These are phyloP conservation scores for Hiodon alosoides DNA, from an alignment of 2,113 vertebrate genomes.

Conservation along the genomic window DNA sequence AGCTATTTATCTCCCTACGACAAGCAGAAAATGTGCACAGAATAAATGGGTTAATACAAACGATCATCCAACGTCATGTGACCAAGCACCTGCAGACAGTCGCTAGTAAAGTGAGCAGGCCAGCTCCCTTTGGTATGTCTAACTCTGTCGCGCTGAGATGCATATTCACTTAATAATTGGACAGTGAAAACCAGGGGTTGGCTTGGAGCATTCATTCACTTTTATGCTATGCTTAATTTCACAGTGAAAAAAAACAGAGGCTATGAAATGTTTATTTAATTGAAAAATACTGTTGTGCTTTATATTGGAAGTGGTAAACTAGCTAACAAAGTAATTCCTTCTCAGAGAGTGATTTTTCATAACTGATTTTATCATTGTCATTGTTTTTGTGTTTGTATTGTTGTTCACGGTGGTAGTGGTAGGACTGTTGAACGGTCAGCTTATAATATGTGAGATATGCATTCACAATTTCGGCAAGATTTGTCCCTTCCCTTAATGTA, in stretches of 20 bases:
- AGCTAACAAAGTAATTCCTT: too few species aligned
- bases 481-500: neutral
- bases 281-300: too few species aligned
- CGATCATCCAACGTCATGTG: conserved; percentile 53
- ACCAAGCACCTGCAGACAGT: conserved; percentile 59
- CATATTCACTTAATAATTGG: neutral
- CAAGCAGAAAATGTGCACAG: conserved; percentile 68
- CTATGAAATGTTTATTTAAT: neutral
- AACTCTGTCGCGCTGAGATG: neutral
- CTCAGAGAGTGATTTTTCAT: too few species aligned
- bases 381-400: too few species aligned
- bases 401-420: too few species aligned
- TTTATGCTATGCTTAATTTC: neutral
- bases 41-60: conserved; percentile 62
- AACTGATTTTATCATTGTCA: too few species aligned
- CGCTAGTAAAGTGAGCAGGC: conserved; percentile 22
- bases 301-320: too few species aligned
- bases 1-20: conserved; percentile 58
- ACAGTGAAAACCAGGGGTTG: neutral
- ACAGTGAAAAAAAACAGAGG: neutral
- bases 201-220: conserved; percentile 2
- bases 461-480: too few species aligned
- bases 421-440: too few species aligned
- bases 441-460: too few species aligned
- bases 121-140: neutral